phyloP scores from a whole-genome alignment of 2,797 vertebrate species.

The Rhinophrynus dorsalis region DNA sequence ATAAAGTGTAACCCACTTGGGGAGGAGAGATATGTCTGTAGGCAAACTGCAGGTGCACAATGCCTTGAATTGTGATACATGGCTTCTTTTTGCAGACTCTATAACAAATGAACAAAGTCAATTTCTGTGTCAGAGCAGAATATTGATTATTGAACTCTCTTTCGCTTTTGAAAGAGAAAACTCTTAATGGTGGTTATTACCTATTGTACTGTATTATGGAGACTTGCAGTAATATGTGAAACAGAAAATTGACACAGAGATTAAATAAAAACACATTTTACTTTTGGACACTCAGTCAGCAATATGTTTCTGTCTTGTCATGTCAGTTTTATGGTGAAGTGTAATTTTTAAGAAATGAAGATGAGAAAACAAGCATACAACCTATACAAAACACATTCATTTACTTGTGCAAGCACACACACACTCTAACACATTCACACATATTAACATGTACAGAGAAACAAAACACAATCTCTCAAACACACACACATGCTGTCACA shows the following conservation, averaged over 20 bases:
- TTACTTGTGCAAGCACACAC: background rate
- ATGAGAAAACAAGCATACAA: background rate
- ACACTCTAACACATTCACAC: background rate
- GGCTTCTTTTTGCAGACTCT: conserved; percentile 12
- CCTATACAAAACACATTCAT: too few relatives aligned
- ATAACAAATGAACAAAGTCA: background rate
- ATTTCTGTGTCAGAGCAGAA: background rate
- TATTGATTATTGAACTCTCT: background rate
- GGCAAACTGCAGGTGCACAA: background rate
- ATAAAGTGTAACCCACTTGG: conserved; percentile 19
- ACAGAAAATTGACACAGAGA: background rate
- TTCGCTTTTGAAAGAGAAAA: background rate
- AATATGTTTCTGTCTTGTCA: background rate
- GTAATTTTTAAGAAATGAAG: background rate
- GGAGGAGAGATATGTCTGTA: conserved; percentile 9
- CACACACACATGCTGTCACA: too few relatives aligned
- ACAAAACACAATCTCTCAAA: too few relatives aligned
- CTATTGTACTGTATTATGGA: background rate
- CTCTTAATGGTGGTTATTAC: background rate
- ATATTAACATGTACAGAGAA: too few relatives aligned
- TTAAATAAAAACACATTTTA: background rate
- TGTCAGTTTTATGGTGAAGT: background rate
- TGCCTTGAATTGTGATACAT: conserved; percentile 9
- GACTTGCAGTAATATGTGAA: background rate
- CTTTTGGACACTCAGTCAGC: background rate